These are phyloP conservation scores for Saturnia japonica DNA, from an alignment of 2,888 invertebrate species.

Conservation along the genomic window DNA sequence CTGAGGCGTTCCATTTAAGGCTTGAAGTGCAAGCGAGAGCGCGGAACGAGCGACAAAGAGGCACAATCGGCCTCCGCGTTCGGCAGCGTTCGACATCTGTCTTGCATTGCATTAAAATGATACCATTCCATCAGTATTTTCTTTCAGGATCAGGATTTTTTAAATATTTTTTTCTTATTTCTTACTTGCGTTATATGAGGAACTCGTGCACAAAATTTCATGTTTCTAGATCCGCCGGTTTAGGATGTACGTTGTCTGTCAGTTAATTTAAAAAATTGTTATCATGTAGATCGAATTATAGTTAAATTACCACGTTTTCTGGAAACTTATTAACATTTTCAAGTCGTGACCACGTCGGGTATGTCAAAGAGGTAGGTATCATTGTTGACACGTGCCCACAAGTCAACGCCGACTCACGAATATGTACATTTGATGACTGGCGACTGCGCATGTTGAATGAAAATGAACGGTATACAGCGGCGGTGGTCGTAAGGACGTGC, in stretches of 20 bases:
- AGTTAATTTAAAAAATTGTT: background rate
- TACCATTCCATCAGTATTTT: too few species aligned
- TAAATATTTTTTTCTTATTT: too few species aligned
- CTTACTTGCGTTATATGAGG: too few species aligned
- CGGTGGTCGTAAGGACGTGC: conserved; percentile 5
- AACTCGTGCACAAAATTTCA: too few species aligned
- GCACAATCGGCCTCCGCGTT: too few species aligned
- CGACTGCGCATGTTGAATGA: conserved; percentile 18
- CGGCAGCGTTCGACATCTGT: too few species aligned
- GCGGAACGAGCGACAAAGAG: too few species aligned
- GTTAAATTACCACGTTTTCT: background rate
- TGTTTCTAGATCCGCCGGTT: too few species aligned
- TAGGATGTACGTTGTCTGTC: background rate
- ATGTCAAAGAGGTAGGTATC: conserved; percentile 16
- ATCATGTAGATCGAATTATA: background rate
- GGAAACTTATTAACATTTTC: conserved; percentile 11
- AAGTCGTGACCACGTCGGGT: conserved; percentile 13
- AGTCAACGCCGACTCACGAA: conserved; percentile 19
- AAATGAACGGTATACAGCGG: conserved; percentile 4
- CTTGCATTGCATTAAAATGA: too few species aligned
- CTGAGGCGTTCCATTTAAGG: too few species aligned
- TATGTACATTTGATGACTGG: background rate
- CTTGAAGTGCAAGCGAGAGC: too few species aligned
- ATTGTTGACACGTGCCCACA: conserved; percentile 13
- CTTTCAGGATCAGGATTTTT: too few species aligned